Base-by-base conservation (phyloP, 2,888 invertebrate genomes). In the Graphium colonna region DNA sequence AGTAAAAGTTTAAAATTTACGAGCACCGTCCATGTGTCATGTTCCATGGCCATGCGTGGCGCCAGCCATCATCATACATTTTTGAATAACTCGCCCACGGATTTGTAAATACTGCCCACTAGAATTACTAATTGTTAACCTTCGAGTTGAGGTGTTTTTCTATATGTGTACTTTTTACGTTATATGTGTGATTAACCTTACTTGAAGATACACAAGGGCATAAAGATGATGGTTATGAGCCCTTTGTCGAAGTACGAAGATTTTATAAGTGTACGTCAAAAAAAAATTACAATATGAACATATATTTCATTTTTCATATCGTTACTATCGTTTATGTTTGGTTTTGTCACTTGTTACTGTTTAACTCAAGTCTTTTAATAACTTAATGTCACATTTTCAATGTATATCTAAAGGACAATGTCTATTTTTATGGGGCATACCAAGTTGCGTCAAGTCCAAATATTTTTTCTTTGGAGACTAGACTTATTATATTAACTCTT, bases 61-160 rank as follows among this genome's bases (percentile, higher is more conserved):
- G 48, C 40, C 44, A 31, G 13, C 36, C 28, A 36, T 18, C 38
- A 28, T 8, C 45, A 31, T n/a, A 28, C 8, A 43, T 16, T 50
- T 49, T 45, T 40, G 55, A 53, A 38, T 45, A 21, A 47, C 18
- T 54, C 56, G 54, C 56, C 58, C 60, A 60, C 60, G 31, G 18
- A 43, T 50, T 15, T 45, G 21, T 39, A 45, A 55, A 52, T 43
- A 54, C 36, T 18, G 18, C 58, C 58, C 46, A 56, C 58, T 39
- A 13, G n/a, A 5, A 36, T 28, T 39, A 47, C 10, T 52, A 16
- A 51, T 39, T 44, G 44, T 36, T 31, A 21, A 15, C 39, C 28
- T 13, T 28, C n/a, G 10, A 31, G 31, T 31, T 31, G 9, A 21
- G 3, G 5, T 21, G 9, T 31, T 31, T 9, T 3, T 31, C 10